Evolutionary conservation across 2,888 invertebrate species (phyloP), one percentile per base, ranked within the genome.

Genomic region (Limnephilus auricula): DNA sequence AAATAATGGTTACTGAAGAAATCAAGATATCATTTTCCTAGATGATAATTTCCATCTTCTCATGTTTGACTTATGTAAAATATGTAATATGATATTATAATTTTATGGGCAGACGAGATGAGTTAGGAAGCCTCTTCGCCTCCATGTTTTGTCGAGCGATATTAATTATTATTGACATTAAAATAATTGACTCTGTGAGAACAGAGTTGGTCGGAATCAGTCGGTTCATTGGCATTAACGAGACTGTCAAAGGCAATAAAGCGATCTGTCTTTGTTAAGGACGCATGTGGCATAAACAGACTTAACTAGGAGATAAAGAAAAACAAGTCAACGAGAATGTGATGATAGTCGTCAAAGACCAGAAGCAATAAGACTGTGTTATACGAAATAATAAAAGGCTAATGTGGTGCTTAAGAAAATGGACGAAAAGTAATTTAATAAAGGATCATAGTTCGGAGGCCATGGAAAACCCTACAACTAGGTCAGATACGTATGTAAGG

Each of bases 161-260:
- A 82, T 34, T 65, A 82, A 82, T 82, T 82, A 34, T 34, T 82
- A 82, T 82, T 34, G 82, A 82, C 82, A 82, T 82, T 82, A 34
- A 82, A 82, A 34, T 82, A 82, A 82, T 82, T 82, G 82, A 37
- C 34, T 37, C 82, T 34, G 82, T 25, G 82, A n/a, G 32, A 37
- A 82, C 82, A 37, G 32, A 82, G 34, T 82, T 32, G 13, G 82
- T 32, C 32, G 9, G 82, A 34, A 25, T 34, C 82, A n/a, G 65
- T 25, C n/a, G 65, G 34, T 82, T 82, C 82, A 82, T 82, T 82
- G 82, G 82, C 82, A 82, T 82, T 82, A 82, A 82, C 34, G 34
- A 82, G 82, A 82, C 82, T 82, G 82, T 82, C 82, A 82, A 37
- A 34, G 25, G 32, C 82, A 82, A 82, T 82, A 82, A 82, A 82